Base-by-base conservation (phyloP, 2,113 vertebrate genomes). In the Chlamydotis undulata region DNA sequence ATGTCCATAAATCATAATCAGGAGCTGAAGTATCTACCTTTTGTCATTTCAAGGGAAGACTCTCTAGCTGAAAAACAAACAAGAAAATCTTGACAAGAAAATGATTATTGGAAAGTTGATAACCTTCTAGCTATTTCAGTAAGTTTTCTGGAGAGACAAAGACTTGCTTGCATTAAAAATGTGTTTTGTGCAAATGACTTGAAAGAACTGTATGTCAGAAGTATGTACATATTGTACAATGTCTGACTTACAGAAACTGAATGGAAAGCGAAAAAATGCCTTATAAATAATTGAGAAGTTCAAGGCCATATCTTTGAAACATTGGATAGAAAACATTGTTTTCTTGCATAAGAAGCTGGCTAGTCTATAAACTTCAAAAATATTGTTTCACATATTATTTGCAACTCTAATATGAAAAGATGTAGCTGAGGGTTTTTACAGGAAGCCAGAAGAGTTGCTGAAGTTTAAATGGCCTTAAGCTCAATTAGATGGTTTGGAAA, bases 321-420 rank as follows among this genome's bases (percentile, higher is more conserved):
- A 41, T 31, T 60, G 9, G 71, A 43, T 71, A 60, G 70, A 89
- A 95, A 92, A 56, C 31, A 49, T 22, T 94, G 73, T 56, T 90
- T 68, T 29, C 91, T 97, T 90, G 33, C 6, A 9, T 68, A 86
- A 92, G 69, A 96, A 93, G 84, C 74, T 92, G 76, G 33, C 55
- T 90, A 79, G 70, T 76, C 59, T 78, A 41, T 80, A 95, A 11
- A 35, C 13, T 95, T 96, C 69, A 95, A 87, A 96, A 55, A 4
- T 77, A 76, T 94, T 90, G 24, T 83, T 97, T 97, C 65, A 73
- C 89, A 63, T 83, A 93, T 91, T 95, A 79, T 92, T 82, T 96
- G 56, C 93, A 96, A 87, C 68, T 93, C 89, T 93, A 95, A 97
- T 89, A 79, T 83, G 80, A 95, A 96, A 95, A 94, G 50, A 53